Evolutionary conservation across 2,113 vertebrate genomes (phyloP).

Genomic region (Buteo buteo): DNA sequence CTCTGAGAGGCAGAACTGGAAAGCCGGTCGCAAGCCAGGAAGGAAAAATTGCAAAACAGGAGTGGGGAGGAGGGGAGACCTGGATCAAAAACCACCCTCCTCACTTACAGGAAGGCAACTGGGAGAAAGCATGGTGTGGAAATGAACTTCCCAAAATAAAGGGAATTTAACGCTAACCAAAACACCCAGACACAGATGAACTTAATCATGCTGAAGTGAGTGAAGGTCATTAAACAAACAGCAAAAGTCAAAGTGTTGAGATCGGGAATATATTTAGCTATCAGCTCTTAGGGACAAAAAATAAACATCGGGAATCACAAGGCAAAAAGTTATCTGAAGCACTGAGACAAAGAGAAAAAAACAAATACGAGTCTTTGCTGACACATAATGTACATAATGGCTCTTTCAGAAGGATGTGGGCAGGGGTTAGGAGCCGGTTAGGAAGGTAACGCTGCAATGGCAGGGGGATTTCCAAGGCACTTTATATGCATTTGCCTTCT

Average conservation of each 20-base stretch:
- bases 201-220: neutral
- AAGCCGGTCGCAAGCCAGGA: neutral
- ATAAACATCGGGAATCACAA: neutral
- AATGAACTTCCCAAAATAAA: conserved; percentile 7
- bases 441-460: neutral
- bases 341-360: neutral
- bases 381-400: neutral
- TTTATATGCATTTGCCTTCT: neutral
- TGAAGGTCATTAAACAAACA: neutral
- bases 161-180: conserved; percentile 19
- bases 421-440: neutral
- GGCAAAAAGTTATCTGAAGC: neutral
- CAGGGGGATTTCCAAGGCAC: neutral
- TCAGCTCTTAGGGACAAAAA: neutral
- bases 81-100: neutral
- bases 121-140: neutral
- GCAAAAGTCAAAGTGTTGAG: neutral
- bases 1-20: neutral
- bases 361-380: neutral
- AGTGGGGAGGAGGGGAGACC: neutral
- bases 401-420: neutral
- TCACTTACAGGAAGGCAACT: conserved; percentile 9
- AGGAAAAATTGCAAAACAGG: neutral
- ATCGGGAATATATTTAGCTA: neutral
- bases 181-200: neutral